Evolutionary conservation across 2,888 invertebrate genomes (phyloP).

Genomic region (Anthrax anthrax): DNA sequence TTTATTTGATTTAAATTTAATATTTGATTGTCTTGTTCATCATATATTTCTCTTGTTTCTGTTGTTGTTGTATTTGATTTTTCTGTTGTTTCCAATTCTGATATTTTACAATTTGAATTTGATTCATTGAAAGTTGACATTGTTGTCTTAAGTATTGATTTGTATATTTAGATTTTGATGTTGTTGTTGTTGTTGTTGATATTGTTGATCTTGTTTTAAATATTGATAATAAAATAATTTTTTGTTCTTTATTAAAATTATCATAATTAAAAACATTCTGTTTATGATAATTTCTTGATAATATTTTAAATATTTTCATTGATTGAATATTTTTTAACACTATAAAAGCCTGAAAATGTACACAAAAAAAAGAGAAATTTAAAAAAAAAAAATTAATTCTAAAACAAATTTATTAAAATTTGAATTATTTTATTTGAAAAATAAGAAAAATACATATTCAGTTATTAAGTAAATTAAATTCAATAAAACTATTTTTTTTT

Average conservation of each 20-base stretch:
- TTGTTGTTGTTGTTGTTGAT: too few species aligned
- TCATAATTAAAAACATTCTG: not conserved
- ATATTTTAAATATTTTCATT: not conserved
- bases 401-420: too few species aligned
- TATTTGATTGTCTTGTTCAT: not conserved
- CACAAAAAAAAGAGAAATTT: not conserved
- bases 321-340: not conserved
- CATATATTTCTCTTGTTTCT: not conserved
- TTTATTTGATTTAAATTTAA: not conserved
- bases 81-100: not conserved
- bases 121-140: not conserved
- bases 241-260: not conserved
- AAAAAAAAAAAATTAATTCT: not conserved
- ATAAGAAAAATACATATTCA: too few species aligned
- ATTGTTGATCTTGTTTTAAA: not conserved
- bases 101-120: not conserved
- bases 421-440: too few species aligned
- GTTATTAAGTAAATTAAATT: too few species aligned
- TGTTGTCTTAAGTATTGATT: not conserved
- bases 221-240: not conserved
- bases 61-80: not conserved
- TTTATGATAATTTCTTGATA: not conserved
- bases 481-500: too few species aligned
- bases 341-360: not conserved
- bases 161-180: too few species aligned